These are phyloP conservation scores for Intellagama lesueurii DNA, from an alignment of 2,797 vertebrate species.

Conservation along the genomic window DNA sequence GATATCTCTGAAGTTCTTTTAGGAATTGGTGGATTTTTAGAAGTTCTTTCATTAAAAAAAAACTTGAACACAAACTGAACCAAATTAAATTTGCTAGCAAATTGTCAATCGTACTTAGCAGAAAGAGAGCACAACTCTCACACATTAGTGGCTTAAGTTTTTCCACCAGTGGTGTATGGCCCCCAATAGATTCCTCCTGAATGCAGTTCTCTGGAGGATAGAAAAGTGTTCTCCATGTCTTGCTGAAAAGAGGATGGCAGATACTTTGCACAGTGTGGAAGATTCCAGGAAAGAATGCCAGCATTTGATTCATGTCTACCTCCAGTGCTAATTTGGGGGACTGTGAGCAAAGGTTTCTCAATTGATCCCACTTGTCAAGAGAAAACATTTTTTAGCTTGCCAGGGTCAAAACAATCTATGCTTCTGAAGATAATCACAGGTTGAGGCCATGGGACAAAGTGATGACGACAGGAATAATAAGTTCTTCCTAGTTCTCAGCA, in stretches of 20 bases:
- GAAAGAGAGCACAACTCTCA: not conserved
- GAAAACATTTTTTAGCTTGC: not conserved
- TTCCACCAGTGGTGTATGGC: not conserved
- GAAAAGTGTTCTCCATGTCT: not conserved
- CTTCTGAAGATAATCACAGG: conserved; percentile 41
- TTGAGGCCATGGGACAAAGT: not conserved
- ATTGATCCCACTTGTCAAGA: not conserved
- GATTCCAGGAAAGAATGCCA: not conserved
- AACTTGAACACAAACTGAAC: too few species aligned
- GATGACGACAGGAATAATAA: conserved; percentile 31
- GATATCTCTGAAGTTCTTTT: not conserved
- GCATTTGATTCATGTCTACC: not conserved
- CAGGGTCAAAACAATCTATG: conserved; percentile 14
- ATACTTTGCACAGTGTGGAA: not conserved
- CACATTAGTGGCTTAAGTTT: not conserved
- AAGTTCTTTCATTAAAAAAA: too few species aligned
- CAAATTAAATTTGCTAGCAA: too few species aligned
- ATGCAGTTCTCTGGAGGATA: not conserved
- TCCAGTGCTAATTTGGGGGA: conserved; percentile 23
- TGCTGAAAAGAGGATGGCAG: not conserved
- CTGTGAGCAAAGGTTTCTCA: not conserved
- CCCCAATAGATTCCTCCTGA: not conserved
- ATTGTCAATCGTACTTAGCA: too few species aligned
- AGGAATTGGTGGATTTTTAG: too few species aligned
- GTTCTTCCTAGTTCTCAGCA: conserved; percentile 40